phyloP scores from a whole-genome alignment of 1,140 invertebrate genomes.

The Temnothorax nylanderi region DNA sequence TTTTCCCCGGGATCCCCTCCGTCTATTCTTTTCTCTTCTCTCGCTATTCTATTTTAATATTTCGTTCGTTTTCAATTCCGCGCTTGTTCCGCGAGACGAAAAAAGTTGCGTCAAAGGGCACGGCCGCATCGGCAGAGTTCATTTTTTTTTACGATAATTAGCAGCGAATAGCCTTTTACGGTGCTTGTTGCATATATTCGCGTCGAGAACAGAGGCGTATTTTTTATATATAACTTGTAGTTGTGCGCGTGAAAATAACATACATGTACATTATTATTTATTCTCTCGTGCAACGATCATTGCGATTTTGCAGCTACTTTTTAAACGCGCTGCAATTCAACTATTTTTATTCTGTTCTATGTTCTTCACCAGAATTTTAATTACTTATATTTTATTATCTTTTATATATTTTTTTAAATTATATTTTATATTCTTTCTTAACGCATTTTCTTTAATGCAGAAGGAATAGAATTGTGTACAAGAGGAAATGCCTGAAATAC shows the following conservation, averaged over 20 bases:
- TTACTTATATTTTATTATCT: not conserved
- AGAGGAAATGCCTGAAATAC: not conserved
- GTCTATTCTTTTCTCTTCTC: slow-evolving; percentile 23
- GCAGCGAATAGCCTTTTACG: slow-evolving; percentile 55
- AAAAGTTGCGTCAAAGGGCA: slow-evolving; percentile 48
- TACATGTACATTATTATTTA: not conserved
- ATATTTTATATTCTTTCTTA: not conserved
- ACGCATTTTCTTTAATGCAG: not conserved
- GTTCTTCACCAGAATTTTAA: not conserved
- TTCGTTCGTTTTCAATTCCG: slow-evolving; percentile 60
- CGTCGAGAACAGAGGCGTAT: slow-evolving; percentile 7
- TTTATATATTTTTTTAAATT: not conserved
- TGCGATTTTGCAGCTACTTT: not conserved
- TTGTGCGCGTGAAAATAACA: not conserved
- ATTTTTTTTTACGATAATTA: slow-evolving; percentile 58
- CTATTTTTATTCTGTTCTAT: not conserved
- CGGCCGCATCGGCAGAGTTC: slow-evolving; percentile 23
- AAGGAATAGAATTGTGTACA: not conserved
- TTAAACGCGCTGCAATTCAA: not conserved
- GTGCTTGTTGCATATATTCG: slow-evolving; percentile 29
- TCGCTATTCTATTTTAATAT: slow-evolving; percentile 60
- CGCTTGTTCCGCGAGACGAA: slow-evolving; percentile 53
- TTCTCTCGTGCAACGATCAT: not conserved
- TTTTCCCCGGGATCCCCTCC: slow-evolving; percentile 19
- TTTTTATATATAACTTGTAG: not conserved